Base-by-base conservation (phyloP, 2,888 invertebrate species). In the Metacarcinus magister region DNA sequence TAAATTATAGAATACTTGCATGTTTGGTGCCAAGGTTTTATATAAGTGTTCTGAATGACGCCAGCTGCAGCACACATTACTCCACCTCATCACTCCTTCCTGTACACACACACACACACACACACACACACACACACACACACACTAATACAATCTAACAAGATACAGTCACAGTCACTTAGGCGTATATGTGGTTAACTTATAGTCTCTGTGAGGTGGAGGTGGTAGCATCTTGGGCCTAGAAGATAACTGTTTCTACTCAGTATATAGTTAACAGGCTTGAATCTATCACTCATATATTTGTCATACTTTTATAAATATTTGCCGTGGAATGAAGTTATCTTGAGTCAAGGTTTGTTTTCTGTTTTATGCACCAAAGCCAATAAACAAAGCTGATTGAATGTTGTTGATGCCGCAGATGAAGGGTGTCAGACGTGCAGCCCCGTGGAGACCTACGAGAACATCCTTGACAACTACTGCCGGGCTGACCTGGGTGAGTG, bases 381-480 rank as follows among this genome's bases (percentile, higher is more conserved):
- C 54, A 10, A 54, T 10, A 54, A 10, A 54, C 13, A 54, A 54
- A 19, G 54, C 16, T 54, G 54, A 54, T 19, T 19, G 13, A 54
- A 5, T n/a, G n/a, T 82, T 92, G 43, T 23, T 44, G 19, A 32
- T 13, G 23, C 43, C 43, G n/a, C 90, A 94, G 94, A 90, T 89
- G 87, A 94, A 10, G 96, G 89, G 19, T 97, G 97, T 43, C 92
- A 89, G 28, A 95, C 95, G 5, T 97, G 97, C 97, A 97, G 98
- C 95, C 98, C 98, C 97, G 98, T 98, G 2, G 98, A 98, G 96
- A 98, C 98, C 5, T 98, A 98, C 97, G 98, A 98, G 97, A 98
- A 98, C 97, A 98, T 98, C 96, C 97, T 98, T 96, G 98, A 98
- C 97, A 98, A 98, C 97, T 98, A 98, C 97, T 98, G 98, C 97